Evolutionary conservation across 2,113 vertebrate species (phyloP).

Genomic region (Passer montanus): DNA sequence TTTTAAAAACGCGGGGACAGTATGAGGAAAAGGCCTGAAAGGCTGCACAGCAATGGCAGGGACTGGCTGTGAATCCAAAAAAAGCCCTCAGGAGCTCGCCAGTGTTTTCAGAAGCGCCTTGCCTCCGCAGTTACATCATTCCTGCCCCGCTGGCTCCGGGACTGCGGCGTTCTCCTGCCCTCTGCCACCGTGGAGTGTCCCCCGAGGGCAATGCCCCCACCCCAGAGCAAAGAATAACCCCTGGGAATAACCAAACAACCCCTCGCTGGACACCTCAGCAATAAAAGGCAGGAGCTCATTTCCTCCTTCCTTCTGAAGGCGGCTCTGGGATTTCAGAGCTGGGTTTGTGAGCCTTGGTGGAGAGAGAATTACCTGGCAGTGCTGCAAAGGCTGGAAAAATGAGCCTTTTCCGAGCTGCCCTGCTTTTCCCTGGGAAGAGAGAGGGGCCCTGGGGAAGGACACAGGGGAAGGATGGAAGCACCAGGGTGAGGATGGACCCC

Average conservation of each 20-base stretch:
- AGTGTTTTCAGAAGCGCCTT: neutral
- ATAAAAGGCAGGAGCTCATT: conserved; percentile 13
- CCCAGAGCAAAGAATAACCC: neutral
- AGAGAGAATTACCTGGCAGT: neutral
- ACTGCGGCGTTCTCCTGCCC: neutral
- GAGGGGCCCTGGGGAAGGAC: neutral
- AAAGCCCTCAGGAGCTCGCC: neutral
- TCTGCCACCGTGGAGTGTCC: neutral
- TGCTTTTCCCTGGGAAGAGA: neutral
- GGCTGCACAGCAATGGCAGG: neutral
- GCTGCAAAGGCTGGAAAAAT: neutral
- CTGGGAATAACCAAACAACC: neutral
- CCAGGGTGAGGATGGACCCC: neutral
- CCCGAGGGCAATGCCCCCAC: neutral
- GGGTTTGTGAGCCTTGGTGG: neutral
- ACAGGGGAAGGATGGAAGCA: neutral
- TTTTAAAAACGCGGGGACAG: neutral
- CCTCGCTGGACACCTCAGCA: neutral
- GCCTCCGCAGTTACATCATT: neutral
- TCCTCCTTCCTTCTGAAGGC: neutral
- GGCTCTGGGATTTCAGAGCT: neutral
- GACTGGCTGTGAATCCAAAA: neutral
- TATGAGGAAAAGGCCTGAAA: neutral
- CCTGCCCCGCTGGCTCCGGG: neutral
- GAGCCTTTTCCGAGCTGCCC: neutral